Conservation (phyloP, 2,113 vertebrate species). For the Syrrhaptes paradoxus region DNA sequence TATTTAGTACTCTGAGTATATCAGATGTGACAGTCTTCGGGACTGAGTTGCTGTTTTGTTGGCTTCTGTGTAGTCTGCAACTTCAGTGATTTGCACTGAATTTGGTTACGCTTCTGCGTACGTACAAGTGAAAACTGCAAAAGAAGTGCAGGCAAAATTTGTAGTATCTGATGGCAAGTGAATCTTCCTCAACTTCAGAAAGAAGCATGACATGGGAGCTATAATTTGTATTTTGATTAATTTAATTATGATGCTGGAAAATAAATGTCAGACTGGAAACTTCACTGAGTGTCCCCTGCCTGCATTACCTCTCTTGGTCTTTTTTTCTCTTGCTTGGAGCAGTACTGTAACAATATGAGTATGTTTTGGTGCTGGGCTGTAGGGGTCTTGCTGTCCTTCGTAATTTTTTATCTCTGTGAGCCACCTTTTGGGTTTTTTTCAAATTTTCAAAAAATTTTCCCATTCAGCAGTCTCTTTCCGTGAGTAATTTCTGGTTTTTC, state of each 20-base stretch:
- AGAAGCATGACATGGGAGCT: background rate
- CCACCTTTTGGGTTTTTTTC: background rate
- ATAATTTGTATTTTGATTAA: background rate
- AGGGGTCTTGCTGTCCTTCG: background rate
- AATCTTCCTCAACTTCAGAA: background rate
- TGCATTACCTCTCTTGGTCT: background rate
- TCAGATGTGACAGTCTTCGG: background rate
- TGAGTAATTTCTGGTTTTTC: background rate
- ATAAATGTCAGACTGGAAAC: background rate
- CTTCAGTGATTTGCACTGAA: background rate
- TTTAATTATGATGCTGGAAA: background rate
- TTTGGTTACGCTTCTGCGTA: background rate
- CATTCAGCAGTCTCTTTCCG: background rate
- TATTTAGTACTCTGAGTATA: background rate
- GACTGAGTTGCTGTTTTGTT: background rate
- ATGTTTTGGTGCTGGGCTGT: background rate
- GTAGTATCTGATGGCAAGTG: background rate
- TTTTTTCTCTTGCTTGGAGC: too few species aligned
- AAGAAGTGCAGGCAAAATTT: background rate
- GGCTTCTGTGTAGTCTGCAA: background rate
- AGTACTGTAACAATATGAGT: rapidly evolving
- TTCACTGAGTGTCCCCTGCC: background rate
- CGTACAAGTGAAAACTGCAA: background rate
- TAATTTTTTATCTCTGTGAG: background rate
- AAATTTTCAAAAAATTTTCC: background rate